Evolutionary conservation across 2,113 vertebrate genomes (phyloP).

Genomic region (Megaptera novaeangliae): DNA sequence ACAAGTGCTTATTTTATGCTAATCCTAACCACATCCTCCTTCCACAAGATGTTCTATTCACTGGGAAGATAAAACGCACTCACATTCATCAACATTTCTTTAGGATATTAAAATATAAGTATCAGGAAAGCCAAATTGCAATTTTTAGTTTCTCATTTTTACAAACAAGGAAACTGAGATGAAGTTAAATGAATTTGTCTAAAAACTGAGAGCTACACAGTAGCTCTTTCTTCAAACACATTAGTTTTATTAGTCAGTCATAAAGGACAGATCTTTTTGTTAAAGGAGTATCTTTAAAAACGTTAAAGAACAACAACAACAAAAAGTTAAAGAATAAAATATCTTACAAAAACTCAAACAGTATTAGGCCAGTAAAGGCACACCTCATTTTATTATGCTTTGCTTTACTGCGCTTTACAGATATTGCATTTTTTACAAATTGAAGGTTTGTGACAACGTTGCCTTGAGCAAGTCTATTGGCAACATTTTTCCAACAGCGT

Average conservation of each 20-base stretch:
- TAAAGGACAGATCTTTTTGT: background rate
- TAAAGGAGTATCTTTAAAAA: background rate
- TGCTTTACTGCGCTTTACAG: background rate
- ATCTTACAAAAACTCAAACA: fast-evolving
- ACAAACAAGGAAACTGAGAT: background rate
- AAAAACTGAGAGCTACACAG: background rate
- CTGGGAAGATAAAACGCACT: background rate
- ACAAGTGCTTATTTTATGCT: background rate
- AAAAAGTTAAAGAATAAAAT: background rate
- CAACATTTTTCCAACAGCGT: background rate
- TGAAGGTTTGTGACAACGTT: background rate
- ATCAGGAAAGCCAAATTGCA: background rate
- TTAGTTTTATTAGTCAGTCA: background rate
- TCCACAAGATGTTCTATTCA: background rate
- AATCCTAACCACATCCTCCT: background rate
- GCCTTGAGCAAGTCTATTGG: background rate
- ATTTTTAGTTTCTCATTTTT: background rate
- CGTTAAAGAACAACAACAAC: background rate
- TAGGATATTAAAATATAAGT: background rate
- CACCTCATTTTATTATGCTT: too few species aligned
- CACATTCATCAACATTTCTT: background rate
- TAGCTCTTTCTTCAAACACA: background rate
- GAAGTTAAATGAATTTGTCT: background rate
- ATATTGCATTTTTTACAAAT: too few species aligned
- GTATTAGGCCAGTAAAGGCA: background rate